These are phyloP conservation scores for Andrena flavipes DNA, from an alignment of 2,888 invertebrate genomes.

Conservation along the genomic window DNA sequence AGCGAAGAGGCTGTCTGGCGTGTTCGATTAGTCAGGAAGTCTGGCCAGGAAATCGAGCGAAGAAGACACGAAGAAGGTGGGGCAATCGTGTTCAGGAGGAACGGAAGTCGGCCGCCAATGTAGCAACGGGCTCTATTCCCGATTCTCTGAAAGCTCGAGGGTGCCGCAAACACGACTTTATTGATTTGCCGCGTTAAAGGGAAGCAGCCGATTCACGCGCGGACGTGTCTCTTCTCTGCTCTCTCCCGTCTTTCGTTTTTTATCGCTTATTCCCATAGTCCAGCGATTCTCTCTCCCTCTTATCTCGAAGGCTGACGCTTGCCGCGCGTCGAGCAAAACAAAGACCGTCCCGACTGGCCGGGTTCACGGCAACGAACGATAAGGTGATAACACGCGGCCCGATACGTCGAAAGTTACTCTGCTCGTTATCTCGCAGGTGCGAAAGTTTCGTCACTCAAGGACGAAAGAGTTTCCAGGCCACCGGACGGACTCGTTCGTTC, in stretches of 20 bases:
- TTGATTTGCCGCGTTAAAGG: conserved; percentile 80
- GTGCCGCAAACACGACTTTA: conserved; percentile 75
- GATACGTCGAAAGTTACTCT: conserved; percentile 31
- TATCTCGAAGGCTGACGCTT: not conserved
- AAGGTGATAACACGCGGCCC: conserved; percentile 32
- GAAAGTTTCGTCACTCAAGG: conserved; percentile 31
- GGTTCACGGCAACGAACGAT: conserved; percentile 24
- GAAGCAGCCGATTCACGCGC: conserved; percentile 70
- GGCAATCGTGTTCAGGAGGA: conserved; percentile 70
- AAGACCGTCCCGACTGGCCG: not conserved
- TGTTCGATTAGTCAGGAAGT: conserved; percentile 55
- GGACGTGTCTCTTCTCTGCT: not conserved
- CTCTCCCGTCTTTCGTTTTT: not conserved
- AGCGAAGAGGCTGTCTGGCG: conserved; percentile 24
- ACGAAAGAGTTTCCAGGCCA: conserved; percentile 6
- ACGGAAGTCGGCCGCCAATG: conserved; percentile 76
- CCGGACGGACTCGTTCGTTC: not conserved
- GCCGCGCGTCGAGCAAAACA: not conserved
- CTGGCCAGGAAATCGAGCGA: conserved; percentile 62
- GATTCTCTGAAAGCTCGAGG: conserved; percentile 80
- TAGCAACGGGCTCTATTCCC: conserved; percentile 84
- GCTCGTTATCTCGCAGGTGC: conserved; percentile 37
- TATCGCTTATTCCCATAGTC: not conserved
- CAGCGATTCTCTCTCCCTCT: not conserved
- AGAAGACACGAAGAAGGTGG: conserved; percentile 62